A percentile compares a stretch with the other conserved stretches of the same genome.
These are phyloP conservation scores for Drosophila kohkoa DNA, from an alignment of 1,140 invertebrate species.

Conservation along the genomic window DNA sequence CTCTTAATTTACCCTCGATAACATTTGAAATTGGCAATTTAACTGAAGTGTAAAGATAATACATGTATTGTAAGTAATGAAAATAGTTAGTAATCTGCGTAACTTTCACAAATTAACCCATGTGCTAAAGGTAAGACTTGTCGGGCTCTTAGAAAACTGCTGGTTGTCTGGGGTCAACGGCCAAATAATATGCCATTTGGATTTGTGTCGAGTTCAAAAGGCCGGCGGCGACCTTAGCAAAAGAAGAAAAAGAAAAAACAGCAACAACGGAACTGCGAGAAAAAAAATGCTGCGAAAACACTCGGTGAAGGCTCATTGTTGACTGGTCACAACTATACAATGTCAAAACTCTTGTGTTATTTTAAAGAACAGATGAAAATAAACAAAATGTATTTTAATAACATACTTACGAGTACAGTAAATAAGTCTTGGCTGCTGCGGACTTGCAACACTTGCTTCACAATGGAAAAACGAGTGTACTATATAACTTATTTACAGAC, in stretches of 20 bases:
- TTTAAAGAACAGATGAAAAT: constrained; percentile 24
- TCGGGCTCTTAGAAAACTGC: constrained; percentile 16
- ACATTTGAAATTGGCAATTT: constrained; percentile 3
- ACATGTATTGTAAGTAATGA: not conserved
- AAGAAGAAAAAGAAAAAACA: constrained; percentile 20
- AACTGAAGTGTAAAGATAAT: not conserved
- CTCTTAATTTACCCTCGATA: not conserved
- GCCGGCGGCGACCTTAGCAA: constrained; percentile 32
- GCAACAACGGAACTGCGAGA: not conserved
- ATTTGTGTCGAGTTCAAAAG: constrained; percentile 49
- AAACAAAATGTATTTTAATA: constrained; percentile 13
- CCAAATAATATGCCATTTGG: constrained; percentile 26
- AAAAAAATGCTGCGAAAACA: constrained; percentile 32
- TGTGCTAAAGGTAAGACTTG: constrained; percentile 18
- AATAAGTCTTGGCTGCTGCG: not conserved
- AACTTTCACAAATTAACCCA: constrained; percentile 24
- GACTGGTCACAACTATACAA: constrained; percentile 28
- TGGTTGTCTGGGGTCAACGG: constrained; percentile 33
- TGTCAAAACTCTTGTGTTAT: constrained; percentile 34
- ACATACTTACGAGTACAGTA: not conserved
- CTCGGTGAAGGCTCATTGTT: constrained; percentile 26
- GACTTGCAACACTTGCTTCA: constrained; percentile 4
- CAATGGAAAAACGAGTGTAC: not conserved
- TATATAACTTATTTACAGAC: constrained; percentile 1
- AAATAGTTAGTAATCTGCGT: constrained; percentile 2